Percentiles rank a stretch among this genome's conserved stretches.
These are phyloP conservation scores for Agrypnus murinus DNA, from an alignment of 2,888 invertebrate genomes.

Conservation along the genomic window DNA sequence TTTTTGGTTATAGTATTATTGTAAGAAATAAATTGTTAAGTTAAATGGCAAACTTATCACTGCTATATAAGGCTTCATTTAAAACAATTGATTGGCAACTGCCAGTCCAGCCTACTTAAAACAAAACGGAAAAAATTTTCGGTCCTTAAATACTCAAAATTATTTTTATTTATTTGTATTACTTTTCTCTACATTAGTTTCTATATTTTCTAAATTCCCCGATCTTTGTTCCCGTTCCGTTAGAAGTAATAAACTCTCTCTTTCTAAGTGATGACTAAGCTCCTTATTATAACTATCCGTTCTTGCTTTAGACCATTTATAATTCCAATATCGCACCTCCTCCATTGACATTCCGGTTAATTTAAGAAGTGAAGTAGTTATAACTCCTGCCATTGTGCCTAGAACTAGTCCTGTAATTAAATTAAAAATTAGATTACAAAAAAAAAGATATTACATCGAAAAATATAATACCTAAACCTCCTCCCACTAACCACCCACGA, in stretches of 20 bases:
- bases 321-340: slow-evolving; percentile 77
- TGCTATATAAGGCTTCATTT: too few species aligned
- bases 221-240: slow-evolving; percentile 53
- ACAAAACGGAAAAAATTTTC: too few species aligned
- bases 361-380: slow-evolving; percentile 74
- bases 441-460: background rate
- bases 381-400: slow-evolving; percentile 76
- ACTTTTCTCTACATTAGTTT: slow-evolving; percentile 12
- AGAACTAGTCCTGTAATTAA: slow-evolving; percentile 74
- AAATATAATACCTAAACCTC: slow-evolving; percentile 74
- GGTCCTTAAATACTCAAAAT: too few species aligned
- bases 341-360: slow-evolving; percentile 78
- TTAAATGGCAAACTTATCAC: too few species aligned
- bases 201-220: slow-evolving; percentile 39
- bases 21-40: too few species aligned
- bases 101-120: too few species aligned
- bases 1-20: too few species aligned
- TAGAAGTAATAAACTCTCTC: slow-evolving; percentile 59
- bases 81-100: too few species aligned
- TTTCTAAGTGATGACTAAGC: slow-evolving; percentile 60
- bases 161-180: slow-evolving; percentile 26
- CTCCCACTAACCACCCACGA: slow-evolving; percentile 80
- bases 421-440: background rate
- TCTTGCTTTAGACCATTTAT: slow-evolving; percentile 70
- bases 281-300: slow-evolving; percentile 66